A percentile compares a stretch with the other conserved stretches of the same genome.
These are phyloP conservation scores for Diaperis boleti DNA, from an alignment of 2,888 invertebrate genomes.

Conservation along the genomic window DNA sequence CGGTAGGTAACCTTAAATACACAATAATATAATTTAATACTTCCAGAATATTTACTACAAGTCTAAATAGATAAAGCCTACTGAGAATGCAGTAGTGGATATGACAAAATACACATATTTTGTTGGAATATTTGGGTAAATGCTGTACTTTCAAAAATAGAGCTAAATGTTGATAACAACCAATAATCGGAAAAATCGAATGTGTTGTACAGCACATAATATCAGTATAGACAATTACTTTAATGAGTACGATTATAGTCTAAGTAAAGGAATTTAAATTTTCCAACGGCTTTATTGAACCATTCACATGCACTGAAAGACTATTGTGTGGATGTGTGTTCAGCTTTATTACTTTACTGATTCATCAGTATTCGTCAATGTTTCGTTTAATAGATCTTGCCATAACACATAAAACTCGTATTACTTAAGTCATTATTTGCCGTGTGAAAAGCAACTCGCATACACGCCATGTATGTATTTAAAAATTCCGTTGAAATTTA, in stretches of 20 bases:
- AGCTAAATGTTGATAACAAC: too few species aligned
- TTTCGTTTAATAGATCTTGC: background rate
- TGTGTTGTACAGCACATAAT: too few species aligned
- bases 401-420: too few species aligned
- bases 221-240: too few species aligned
- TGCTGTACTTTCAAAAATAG: too few species aligned
- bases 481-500: too few species aligned
- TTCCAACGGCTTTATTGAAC: background rate
- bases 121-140: too few species aligned
- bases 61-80: background rate
- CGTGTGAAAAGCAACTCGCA: background rate
- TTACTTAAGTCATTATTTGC: background rate
- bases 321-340: background rate
- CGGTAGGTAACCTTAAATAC: slow-evolving; percentile 4
- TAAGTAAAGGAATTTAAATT: background rate
- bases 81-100: too few species aligned
- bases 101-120: too few species aligned
- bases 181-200: too few species aligned
- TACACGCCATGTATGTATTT: too few species aligned
- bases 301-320: slow-evolving; percentile 15
- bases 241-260: background rate
- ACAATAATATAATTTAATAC: slow-evolving; percentile 4
- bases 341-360: slow-evolving; percentile 4
- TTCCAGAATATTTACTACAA: background rate
- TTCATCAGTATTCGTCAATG: slow-evolving; percentile 1